Base-by-base conservation (phyloP, 2,113 vertebrate species). In the Datnioides undecimradiatus region DNA sequence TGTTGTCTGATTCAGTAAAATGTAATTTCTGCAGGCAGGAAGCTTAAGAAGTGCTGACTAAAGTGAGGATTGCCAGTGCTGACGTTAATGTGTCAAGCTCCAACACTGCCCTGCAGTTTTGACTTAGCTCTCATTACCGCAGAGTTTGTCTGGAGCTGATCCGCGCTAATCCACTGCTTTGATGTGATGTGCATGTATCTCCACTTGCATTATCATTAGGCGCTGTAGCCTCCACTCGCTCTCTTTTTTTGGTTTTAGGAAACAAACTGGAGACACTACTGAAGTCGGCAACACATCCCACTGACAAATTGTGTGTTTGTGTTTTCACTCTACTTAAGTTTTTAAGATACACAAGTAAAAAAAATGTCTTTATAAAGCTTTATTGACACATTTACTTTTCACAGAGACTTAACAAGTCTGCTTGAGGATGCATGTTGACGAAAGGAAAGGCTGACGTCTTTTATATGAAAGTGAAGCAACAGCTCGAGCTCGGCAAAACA, bases 91-190 rank as follows among this genome's bases (percentile, higher is more conserved):
- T 82, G 74, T 60, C 23, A 1, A 67, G 70, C 65, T 80, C 67
- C 21, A 70, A 64, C 51, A 10, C 82, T 54, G 70, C 58, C 34
- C 65, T 55, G 79, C 81, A 69, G 83, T 82, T 82, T 33, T 80
- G 82, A 83, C 76, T 80, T 55, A 48, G 57, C 86, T 64, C 72
- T 79, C 83, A 76, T 88, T 82, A 86, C 57, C 54, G 16, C 67
- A 23, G 82, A 80, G 83, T 84, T 79, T 76, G 80, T 82, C 75
- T 84, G 80, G 16, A 73, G 88, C 86, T 90, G 78, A 90, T 76
- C 86, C 57, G 25, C 63, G 12, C 57, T 88, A 90, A 88, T 90
- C 86, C 86, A 23, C 49, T 0, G 54, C 86, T 90, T 81, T 88
- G 83, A 88, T 86, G 83, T 67, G 71, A 74, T 51, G 58, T 43